Evolutionary conservation across 2,888 invertebrate species (phyloP).

Genomic region (Adineta ricciae): DNA sequence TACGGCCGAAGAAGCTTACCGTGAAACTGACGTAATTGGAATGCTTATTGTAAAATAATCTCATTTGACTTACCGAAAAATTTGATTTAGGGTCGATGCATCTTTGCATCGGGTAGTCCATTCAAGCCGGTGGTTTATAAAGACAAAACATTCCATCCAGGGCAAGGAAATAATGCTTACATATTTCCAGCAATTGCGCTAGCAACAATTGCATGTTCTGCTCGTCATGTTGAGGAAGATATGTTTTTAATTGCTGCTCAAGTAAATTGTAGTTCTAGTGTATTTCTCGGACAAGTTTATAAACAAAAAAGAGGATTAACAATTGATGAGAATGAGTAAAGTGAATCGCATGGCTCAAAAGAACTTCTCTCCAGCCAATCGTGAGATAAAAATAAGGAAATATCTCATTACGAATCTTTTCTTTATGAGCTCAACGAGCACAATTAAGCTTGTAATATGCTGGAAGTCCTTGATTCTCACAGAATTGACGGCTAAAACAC

Average conservation of each 20-base stretch:
- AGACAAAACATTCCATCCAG: constrained; percentile 72
- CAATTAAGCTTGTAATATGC: too few relatives aligned
- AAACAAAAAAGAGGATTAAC: too few relatives aligned
- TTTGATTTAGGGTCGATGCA: constrained; percentile 39
- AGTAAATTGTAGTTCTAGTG: constrained; percentile 50
- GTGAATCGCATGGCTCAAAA: too few relatives aligned
- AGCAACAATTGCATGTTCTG: constrained; percentile 79
- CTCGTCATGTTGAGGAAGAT: constrained; percentile 81
- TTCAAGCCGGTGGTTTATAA: constrained; percentile 71
- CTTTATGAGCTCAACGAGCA: too few relatives aligned
- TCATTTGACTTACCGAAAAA: not conserved
- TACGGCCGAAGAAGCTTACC: constrained; percentile 91
- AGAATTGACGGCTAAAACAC: too few relatives aligned
- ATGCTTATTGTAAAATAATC: not conserved
- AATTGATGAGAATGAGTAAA: too few relatives aligned
- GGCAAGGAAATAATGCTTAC: constrained; percentile 64
- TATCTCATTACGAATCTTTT: too few relatives aligned
- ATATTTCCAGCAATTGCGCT: constrained; percentile 75
- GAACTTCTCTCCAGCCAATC: too few relatives aligned
- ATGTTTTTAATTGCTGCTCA: constrained; percentile 88
- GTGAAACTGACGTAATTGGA: constrained; percentile 63
- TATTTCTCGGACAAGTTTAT: not conserved
- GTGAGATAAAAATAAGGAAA: too few relatives aligned
- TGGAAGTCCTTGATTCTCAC: too few relatives aligned
- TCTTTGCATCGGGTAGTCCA: constrained; percentile 91